Evolutionary conservation across 1,140 invertebrate genomes (phyloP), one percentile per base, ranked within the genome.

Genomic region (Pemphigus obesinymphae): DNA sequence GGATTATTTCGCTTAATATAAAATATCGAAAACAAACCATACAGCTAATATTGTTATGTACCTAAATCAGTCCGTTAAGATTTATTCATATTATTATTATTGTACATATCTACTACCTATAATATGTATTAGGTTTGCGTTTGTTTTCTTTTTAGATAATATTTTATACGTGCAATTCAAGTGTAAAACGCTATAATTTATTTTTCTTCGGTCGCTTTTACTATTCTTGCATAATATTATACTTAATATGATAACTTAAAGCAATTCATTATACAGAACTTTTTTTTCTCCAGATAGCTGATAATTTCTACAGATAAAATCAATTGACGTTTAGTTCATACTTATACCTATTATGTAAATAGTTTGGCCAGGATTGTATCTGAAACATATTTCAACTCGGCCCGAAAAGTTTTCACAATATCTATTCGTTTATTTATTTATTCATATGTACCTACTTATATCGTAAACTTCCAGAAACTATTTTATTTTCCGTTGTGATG

Each of bases 381-480:
- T 43, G 37, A 68, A 68, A 68, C 66, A 68, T 68, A 23, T 68
- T 8, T 68, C 66, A 68, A n/a, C 20, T 66, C 43, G 66, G 66
- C 66, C 63, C 66, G 66, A 68, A 68, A 68, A 68, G 66, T 43
- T 68, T 23, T 34, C 17, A 63, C 61, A 63, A n/a, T n/a, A 20
- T 34, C 15, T 34, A n/a, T 37, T 29, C 2, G 6, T 58, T 66
- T n/a, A 10, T 61, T n/a, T 8, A 66, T 34, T 20, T 10, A 20
- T 66, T 7, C 3, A 66, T 31, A 66, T 20, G n/a, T 3, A 66
- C 17, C 53, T 58, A 5, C 13, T 58, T 26, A 37, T 37, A 20
- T n/a, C n/a, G n/a, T n/a, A 66, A 31, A 66, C 31, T n/a, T n/a
- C n/a, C n/a, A n/a, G n/a, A n/a, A n/a, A n/a, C n/a, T n/a, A n/a